phyloP scores from a whole-genome alignment of 2,888 invertebrate genomes.

The Allacma fusca region DNA sequence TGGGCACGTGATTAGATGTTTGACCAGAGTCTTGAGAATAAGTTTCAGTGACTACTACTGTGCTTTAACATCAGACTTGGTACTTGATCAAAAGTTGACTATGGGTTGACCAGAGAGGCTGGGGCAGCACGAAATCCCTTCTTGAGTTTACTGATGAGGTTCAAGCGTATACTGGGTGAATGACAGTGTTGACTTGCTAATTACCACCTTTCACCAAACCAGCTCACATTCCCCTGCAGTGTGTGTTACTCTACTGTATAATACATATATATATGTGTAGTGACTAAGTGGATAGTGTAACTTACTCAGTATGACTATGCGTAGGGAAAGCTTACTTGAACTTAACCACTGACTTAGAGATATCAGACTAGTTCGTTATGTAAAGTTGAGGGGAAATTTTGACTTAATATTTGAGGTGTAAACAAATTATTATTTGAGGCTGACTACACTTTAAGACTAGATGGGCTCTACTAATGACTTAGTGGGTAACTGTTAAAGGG shows the following conservation, averaged over 20 bases:
- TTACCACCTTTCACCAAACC: not conserved
- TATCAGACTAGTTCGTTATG: not conserved
- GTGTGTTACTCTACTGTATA: not conserved
- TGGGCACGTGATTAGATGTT: conserved; percentile 1
- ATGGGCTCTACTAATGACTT: not conserved
- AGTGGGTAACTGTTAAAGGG: not conserved
- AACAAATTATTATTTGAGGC: not conserved
- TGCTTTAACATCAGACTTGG: conserved; percentile 4
- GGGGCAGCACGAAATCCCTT: no score
- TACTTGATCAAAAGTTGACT: conserved; percentile 1
- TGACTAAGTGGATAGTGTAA: no score
- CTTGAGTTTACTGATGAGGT: no score
- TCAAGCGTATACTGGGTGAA: not conserved
- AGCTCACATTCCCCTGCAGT: conserved; percentile 11
- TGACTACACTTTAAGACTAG: conserved; percentile 6
- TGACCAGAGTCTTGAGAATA: not conserved
- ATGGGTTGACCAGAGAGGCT: not conserved
- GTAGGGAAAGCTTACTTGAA: not conserved
- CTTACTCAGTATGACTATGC: not conserved
- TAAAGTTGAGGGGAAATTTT: not conserved
- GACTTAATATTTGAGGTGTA: not conserved
- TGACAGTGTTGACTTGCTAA: conserved; percentile 6
- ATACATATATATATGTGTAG: no score
- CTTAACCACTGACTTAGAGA: not conserved
- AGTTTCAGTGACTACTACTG: not conserved